phyloP scores from a whole-genome alignment of 2,888 invertebrate genomes.

The Fabriciana adippe region DNA sequence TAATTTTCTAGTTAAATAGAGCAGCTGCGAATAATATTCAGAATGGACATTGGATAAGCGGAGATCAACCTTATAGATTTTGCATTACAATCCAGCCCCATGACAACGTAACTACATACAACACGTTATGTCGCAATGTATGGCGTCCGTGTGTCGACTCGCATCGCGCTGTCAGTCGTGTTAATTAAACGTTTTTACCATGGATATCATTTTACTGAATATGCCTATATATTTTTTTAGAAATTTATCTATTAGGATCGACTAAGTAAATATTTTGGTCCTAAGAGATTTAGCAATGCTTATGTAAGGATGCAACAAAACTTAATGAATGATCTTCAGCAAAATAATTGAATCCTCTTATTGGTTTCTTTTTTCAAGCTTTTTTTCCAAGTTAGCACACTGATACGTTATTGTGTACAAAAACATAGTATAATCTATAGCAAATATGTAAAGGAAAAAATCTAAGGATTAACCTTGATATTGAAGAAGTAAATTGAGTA shows the following conservation, averaged over 20 bases:
- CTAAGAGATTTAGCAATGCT: neutral
- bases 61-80: conserved; percentile 27
- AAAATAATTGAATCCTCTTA: too few relatives aligned
- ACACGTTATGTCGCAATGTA: conserved; percentile 41
- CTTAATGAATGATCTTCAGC: too few relatives aligned
- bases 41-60: neutral
- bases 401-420: too few relatives aligned
- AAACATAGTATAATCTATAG: too few relatives aligned
- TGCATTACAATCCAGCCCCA: conserved; percentile 30
- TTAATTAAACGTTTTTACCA: conserved; percentile 75
- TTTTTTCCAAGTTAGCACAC: too few relatives aligned
- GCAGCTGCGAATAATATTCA: too few relatives aligned
- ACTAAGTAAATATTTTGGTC: neutral
- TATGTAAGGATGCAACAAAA: too few relatives aligned
- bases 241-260: neutral
- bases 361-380: too few relatives aligned
- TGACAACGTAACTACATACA: conserved; percentile 30
- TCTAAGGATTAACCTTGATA: too few relatives aligned
- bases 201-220: conserved; percentile 52
- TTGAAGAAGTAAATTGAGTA: too few relatives aligned
- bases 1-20: too few relatives aligned
- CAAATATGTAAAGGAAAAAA: too few relatives aligned
- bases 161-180: conserved; percentile 74
- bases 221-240: conserved; percentile 26
- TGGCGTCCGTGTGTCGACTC: conserved; percentile 54